phyloP scores from a whole-genome alignment of 2,113 vertebrate species.

The Cebus imitator region DNA sequence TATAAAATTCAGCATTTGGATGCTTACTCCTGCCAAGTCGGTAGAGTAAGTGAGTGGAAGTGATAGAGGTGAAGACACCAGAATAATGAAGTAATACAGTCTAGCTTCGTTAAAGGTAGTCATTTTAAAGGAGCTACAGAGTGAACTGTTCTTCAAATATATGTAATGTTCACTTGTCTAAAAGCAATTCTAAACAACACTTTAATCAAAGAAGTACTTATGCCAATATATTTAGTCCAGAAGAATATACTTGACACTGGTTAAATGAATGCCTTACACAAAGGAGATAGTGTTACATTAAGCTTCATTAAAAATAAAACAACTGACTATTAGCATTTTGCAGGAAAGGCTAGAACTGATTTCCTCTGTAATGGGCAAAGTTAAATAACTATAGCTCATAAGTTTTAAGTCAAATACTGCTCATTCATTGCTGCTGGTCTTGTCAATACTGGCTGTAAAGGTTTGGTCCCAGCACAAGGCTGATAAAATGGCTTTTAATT shows the following conservation, averaged over 20 bases:
- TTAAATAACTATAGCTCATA: slow-evolving; percentile 90
- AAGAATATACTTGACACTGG: slow-evolving; percentile 69
- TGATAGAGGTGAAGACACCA: background rate
- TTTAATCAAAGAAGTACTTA: slow-evolving; percentile 76
- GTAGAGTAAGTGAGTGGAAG: slow-evolving; percentile 28
- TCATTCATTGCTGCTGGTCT: slow-evolving; percentile 85
- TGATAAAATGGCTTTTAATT: slow-evolving; percentile 99
- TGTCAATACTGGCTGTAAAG: slow-evolving; percentile 90
- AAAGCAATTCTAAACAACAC: slow-evolving; percentile 73
- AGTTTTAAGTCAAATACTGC: slow-evolving; percentile 91
- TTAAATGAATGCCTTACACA: slow-evolving; percentile 74
- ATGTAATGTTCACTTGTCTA: slow-evolving; percentile 63
- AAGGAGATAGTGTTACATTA: slow-evolving; percentile 69
- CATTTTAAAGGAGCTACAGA: slow-evolving; percentile 58
- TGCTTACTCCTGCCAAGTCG: background rate
- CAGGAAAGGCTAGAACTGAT: slow-evolving; percentile 76
- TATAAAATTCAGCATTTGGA: slow-evolving; percentile 52
- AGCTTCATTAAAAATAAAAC: slow-evolving; percentile 83
- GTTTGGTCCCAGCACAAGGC: slow-evolving; percentile 82
- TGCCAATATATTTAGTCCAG: slow-evolving; percentile 63
- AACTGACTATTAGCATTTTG: slow-evolving; percentile 78
- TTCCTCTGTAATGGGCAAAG: slow-evolving; percentile 80
- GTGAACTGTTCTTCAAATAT: slow-evolving; percentile 63
- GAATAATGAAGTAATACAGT: slow-evolving; percentile 11
- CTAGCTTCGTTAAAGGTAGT: slow-evolving; percentile 44